These are phyloP conservation scores for Lysiphlebus fabarum DNA, from an alignment of 1,140 invertebrate genomes.

Conservation along the genomic window DNA sequence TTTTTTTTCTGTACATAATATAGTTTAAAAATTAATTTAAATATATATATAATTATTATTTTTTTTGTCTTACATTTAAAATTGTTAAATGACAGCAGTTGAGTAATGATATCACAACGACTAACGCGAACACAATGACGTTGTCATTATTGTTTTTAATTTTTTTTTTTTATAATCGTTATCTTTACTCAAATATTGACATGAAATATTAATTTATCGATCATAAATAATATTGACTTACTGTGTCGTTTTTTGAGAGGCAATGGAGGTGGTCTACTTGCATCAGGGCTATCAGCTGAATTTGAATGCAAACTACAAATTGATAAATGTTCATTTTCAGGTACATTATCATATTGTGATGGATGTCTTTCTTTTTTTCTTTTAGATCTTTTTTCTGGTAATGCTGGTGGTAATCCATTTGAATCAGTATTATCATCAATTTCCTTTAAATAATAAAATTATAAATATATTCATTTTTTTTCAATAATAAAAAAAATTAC, in stretches of 20 bases:
- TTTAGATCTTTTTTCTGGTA: constrained; percentile 62
- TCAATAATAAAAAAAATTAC: too few relatives aligned
- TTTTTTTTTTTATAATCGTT: not conserved
- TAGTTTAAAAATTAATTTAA: too few relatives aligned
- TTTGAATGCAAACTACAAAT: constrained; percentile 56
- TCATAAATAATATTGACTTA: constrained; percentile 61
- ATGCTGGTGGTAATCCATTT: constrained; percentile 61
- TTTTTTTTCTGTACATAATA: not conserved
- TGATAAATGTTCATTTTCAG: constrained; percentile 60
- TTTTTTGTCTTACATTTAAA: not conserved
- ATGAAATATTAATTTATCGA: too few relatives aligned
- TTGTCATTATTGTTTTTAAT: too few relatives aligned
- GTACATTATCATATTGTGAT: constrained; percentile 75
- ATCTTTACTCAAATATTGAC: constrained; percentile 20
- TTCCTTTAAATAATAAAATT: constrained; percentile 35
- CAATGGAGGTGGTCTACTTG: constrained; percentile 77
- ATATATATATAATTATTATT: not conserved
- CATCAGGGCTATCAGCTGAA: constrained; percentile 52
- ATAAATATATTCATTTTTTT: too few relatives aligned
- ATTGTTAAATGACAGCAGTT: constrained; percentile 21
- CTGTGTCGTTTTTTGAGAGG: constrained; percentile 90
- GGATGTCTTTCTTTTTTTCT: constrained; percentile 59
- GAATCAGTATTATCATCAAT: constrained; percentile 37
- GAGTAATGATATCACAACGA: constrained; percentile 18
- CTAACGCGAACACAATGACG: not conserved